Percentiles rank a stretch among this genome's conserved stretches.
phyloP scores from a whole-genome alignment of 1,140 invertebrate genomes.

The Phthorimaea operculella region DNA sequence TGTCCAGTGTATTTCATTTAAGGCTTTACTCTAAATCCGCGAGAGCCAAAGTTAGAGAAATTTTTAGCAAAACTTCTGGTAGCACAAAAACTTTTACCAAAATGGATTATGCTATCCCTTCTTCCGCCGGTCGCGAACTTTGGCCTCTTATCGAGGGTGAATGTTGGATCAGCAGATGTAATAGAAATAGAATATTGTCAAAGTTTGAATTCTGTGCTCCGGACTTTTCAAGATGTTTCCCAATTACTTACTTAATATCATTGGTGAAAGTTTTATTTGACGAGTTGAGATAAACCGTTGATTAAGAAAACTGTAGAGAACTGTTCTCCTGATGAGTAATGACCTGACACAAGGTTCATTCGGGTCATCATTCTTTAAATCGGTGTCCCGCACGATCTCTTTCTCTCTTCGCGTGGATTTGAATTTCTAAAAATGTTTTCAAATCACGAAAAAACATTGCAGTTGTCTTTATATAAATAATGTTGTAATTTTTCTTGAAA shows the following conservation, averaged over 20 bases:
- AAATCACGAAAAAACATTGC: too few relatives aligned
- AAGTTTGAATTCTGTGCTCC: not conserved
- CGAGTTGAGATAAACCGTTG: not conserved
- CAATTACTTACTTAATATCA: not conserved
- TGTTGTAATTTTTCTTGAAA: too few relatives aligned
- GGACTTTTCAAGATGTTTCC: not conserved
- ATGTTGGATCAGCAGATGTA: not conserved
- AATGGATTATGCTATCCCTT: not conserved
- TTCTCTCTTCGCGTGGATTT: too few relatives aligned
- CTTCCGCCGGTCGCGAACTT: not conserved
- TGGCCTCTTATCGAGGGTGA: not conserved
- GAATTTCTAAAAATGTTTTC: too few relatives aligned
- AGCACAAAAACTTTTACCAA: not conserved
- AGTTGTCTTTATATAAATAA: too few relatives aligned
- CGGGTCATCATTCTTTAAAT: too few relatives aligned
- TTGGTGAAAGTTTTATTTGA: not conserved
- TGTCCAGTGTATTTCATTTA: slow-evolving; percentile 1
- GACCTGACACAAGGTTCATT: too few relatives aligned
- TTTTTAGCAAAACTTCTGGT: not conserved
- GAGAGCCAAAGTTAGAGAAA: not conserved
- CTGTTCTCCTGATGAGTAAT: too few relatives aligned
- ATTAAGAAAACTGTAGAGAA: not conserved
- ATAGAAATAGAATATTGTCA: not conserved
- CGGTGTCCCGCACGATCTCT: too few relatives aligned
- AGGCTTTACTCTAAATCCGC: not conserved